Percentiles rank a stretch among this genome's conserved stretches.
phyloP scores from a whole-genome alignment of 2,888 invertebrate species.

The Acleris sparsana region DNA sequence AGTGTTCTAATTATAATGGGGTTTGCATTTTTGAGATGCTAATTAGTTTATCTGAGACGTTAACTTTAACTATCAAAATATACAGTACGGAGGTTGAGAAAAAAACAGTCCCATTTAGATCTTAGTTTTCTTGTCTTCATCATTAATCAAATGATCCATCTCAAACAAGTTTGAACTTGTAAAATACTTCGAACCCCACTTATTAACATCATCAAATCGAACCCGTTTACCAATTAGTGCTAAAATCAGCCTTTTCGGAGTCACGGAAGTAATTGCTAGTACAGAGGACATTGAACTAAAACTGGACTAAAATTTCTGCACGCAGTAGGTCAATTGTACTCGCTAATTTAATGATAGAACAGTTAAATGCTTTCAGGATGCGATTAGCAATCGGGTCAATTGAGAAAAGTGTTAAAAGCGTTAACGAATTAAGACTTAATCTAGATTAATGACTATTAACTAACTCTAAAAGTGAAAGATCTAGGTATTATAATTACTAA shows the following conservation, averaged over 20 bases:
- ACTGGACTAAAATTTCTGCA: conserved; percentile 38
- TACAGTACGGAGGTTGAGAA: too few species aligned
- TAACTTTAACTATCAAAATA: too few species aligned
- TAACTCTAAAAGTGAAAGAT: too few species aligned
- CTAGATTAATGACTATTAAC: too few species aligned
- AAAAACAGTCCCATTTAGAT: too few species aligned
- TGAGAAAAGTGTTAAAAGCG: too few species aligned
- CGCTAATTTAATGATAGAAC: conserved; percentile 47
- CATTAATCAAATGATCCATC: neutral
- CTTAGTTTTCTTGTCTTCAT: neutral
- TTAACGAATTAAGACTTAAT: too few species aligned
- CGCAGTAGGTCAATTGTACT: conserved; percentile 44
- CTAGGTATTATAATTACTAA: too few species aligned
- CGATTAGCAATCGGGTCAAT: conserved; percentile 27
- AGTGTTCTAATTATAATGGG: too few species aligned
- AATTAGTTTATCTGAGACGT: too few species aligned
- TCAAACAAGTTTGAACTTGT: neutral
- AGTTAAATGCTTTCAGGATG: conserved; percentile 50
- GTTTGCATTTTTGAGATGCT: too few species aligned
- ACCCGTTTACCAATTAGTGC: conserved; percentile 19
- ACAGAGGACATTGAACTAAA: conserved; percentile 24
- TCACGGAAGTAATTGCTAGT: conserved; percentile 16
- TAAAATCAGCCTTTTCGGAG: conserved; percentile 16
- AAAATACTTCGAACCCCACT: neutral
- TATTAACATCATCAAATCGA: neutral